phyloP scores from a whole-genome alignment of 2,113 vertebrate species.

The Pteronura brasiliensis region DNA sequence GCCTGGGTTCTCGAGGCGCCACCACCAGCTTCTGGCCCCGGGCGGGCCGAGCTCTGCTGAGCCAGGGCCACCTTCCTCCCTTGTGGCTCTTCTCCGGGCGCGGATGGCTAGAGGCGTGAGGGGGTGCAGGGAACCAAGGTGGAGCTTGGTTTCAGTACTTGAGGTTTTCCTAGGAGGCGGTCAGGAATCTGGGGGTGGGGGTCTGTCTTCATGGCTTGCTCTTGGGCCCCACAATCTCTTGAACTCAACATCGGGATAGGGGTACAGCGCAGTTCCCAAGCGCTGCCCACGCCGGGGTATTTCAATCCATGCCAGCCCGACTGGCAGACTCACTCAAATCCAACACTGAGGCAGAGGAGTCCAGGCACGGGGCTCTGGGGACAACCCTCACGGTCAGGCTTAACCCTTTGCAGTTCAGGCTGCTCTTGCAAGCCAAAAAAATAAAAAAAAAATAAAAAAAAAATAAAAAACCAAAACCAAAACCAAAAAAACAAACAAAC shows the following conservation, averaged over 20 bases:
- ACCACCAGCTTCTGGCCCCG: background rate
- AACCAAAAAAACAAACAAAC: no score
- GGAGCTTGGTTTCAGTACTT: background rate
- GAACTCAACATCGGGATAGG: background rate
- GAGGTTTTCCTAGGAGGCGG: background rate
- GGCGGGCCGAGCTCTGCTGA: background rate
- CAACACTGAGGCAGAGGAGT: background rate
- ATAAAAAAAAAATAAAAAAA: no score
- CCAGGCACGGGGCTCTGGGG: background rate
- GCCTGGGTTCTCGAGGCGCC: slow-evolving; percentile 44
- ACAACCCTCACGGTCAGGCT: background rate
- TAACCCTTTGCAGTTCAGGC: slow-evolving; percentile 56
- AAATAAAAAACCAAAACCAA: no score
- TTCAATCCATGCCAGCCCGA: background rate
- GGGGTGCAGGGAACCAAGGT: background rate
- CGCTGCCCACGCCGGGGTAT: background rate
- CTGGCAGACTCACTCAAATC: background rate
- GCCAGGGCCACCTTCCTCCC: background rate
- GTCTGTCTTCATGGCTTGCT: background rate
- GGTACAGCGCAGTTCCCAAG: background rate
- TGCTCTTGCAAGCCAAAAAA: background rate
- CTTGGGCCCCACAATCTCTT: background rate
- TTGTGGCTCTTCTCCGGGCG: background rate
- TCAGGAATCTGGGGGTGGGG: background rate
- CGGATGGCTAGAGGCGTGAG: background rate